A percentile compares a stretch with the other conserved stretches of the same genome.
Conservation (phyloP, 2,888 invertebrate genomes). For the Agrotis ipsilon region DNA sequence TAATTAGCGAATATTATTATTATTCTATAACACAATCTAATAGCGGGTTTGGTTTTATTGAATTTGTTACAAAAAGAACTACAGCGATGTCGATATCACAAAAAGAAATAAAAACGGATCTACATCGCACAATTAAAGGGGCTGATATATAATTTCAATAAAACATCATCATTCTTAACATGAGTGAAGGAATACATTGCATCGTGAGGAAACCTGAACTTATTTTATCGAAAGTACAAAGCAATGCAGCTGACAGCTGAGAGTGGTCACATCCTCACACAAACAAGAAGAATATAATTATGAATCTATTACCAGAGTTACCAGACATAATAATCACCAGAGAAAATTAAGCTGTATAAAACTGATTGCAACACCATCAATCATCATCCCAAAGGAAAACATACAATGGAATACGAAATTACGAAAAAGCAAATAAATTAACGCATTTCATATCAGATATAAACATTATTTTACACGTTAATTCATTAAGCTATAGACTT, state of each 20-base stretch:
- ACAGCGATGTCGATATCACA: too few species aligned
- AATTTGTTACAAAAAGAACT: too few species aligned
- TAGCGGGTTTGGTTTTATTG: background rate
- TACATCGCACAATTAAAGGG: too few species aligned
- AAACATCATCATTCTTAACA: too few species aligned
- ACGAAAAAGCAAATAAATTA: conserved; percentile 23
- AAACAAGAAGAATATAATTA: too few species aligned
- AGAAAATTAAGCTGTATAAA: conserved; percentile 1
- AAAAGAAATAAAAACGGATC: too few species aligned
- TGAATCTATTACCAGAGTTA: too few species aligned
- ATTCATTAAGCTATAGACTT: conserved; percentile 61
- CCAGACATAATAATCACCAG: background rate
- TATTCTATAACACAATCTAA: background rate
- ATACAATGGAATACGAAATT: conserved; percentile 3
- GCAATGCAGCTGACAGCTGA: too few species aligned
- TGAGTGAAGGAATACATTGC: too few species aligned
- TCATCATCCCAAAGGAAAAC: conserved; percentile 11
- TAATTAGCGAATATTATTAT: conserved; percentile 8
- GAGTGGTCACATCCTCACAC: too few species aligned
- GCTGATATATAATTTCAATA: too few species aligned
- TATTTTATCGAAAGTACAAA: too few species aligned
- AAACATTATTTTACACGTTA: conserved; percentile 52
- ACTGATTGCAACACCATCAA: background rate
- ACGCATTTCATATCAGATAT: conserved; percentile 35
- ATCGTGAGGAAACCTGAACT: background rate